Conservation (phyloP, 1,140 invertebrate genomes). For the Psix sp. region DNA sequence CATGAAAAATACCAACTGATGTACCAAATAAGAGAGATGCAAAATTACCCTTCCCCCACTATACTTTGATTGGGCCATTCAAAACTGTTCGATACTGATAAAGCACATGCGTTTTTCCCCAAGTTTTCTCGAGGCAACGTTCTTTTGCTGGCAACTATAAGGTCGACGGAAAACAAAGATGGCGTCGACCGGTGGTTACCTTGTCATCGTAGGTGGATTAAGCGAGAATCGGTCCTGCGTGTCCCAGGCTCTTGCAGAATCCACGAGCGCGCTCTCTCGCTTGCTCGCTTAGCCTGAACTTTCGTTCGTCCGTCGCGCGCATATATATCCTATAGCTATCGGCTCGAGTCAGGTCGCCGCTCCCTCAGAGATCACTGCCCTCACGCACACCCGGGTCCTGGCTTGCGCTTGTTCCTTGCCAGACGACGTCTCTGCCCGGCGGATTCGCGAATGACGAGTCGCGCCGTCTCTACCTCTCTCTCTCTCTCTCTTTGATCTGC, state of each 20-base stretch:
- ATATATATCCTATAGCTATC: conserved; percentile 59
- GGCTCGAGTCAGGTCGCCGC: conserved; percentile 75
- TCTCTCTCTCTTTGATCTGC: conserved; percentile 21
- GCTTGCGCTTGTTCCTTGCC: conserved; percentile 64
- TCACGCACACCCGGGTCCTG: conserved; percentile 72
- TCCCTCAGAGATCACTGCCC: conserved; percentile 77
- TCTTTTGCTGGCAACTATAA: too few species aligned
- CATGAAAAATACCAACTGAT: too few species aligned
- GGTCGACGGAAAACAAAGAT: conserved; percentile 30
- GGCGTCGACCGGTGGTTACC: conserved; percentile 44
- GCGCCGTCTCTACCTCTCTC: conserved; percentile 51
- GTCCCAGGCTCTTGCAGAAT: conserved; percentile 36
- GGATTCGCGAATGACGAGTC: conserved; percentile 56
- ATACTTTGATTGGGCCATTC: too few species aligned
- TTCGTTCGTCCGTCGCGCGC: conserved; percentile 9
- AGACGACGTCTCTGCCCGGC: conserved; percentile 62
- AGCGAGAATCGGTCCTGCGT: conserved; percentile 16
- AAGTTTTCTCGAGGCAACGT: too few species aligned
- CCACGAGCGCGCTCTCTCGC: conserved; percentile 5
- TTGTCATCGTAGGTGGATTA: conserved; percentile 39
- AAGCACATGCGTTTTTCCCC: too few species aligned
- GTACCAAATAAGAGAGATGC: not conserved
- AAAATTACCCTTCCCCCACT: not conserved
- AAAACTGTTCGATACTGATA: too few species aligned
- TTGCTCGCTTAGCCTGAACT: conserved; percentile 1